These are phyloP conservation scores for Pimephales promelas DNA, from an alignment of 2,113 vertebrate species.

Conservation along the genomic window DNA sequence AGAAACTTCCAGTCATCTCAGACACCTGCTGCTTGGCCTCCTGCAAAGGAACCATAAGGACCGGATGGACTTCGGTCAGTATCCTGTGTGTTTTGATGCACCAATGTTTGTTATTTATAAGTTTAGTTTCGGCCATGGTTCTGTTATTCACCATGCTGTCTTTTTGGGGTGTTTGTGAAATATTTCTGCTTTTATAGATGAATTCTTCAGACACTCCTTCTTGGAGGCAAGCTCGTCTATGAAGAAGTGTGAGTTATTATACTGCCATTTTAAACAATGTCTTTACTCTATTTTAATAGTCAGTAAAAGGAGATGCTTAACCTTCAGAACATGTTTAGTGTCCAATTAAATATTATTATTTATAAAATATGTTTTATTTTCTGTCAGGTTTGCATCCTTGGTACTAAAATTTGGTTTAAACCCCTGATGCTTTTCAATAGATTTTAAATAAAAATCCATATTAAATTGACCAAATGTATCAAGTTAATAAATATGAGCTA, in stretches of 20 bases:
- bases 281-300: not conserved
- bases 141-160: not conserved
- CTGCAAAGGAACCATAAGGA: slow-evolving; percentile 91
- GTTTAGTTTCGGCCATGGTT: not conserved
- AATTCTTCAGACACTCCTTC: slow-evolving; percentile 94
- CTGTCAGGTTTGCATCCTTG: not conserved
- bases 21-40: slow-evolving; percentile 89
- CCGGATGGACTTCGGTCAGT: slow-evolving; percentile 94
- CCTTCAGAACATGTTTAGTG: not conserved
- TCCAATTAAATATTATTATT: not conserved
- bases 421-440: not conserved
- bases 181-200: slow-evolving; percentile 74
- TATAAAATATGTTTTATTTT: not conserved
- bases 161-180: not conserved
- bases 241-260: slow-evolving; percentile 90
- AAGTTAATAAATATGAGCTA: not conserved
- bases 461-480: not conserved
- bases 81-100: not conserved
- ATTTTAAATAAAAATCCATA: not conserved
- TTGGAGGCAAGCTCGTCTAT: slow-evolving; percentile 88
- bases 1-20: slow-evolving; percentile 90
- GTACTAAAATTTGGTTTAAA: not conserved
- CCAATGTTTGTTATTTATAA: not conserved
- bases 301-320: not conserved
- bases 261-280: not conserved